phyloP scores from a whole-genome alignment of 2,113 vertebrate species.

The Symphodus melops region DNA sequence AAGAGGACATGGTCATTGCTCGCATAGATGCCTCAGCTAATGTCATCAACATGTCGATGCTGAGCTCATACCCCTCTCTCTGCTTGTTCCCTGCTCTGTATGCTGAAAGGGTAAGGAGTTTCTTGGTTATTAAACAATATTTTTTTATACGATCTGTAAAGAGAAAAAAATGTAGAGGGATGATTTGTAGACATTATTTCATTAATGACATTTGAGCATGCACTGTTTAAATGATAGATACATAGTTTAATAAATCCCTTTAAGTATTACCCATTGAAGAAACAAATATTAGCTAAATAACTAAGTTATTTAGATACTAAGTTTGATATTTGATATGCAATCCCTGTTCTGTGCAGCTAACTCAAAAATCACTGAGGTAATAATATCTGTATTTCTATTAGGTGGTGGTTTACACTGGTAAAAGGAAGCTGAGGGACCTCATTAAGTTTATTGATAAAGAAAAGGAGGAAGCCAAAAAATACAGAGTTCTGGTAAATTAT shows the following conservation, averaged over 20 bases:
- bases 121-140: not conserved
- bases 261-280: not conserved
- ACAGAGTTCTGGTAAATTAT: slow-evolving; percentile 76
- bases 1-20: slow-evolving; percentile 82
- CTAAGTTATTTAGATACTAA: not conserved
- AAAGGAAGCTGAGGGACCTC: slow-evolving; percentile 72
- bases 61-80: slow-evolving; percentile 83
- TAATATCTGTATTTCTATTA: slow-evolving; percentile 43
- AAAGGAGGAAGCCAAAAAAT: slow-evolving; percentile 75
- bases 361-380: not conserved
- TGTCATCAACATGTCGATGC: slow-evolving; percentile 81
- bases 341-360: not conserved
- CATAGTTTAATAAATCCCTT: not conserved
- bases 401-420: slow-evolving; percentile 78
- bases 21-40: slow-evolving; percentile 92
- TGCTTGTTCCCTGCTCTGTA: slow-evolving; percentile 88
- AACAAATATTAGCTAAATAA: not conserved
- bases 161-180: no score
- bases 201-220: no score
- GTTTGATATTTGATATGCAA: not conserved
- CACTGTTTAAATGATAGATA: no score
- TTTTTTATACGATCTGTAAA: not conserved
- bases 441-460: slow-evolving; percentile 78
- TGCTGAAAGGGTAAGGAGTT: slow-evolving; percentile 73
- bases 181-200: no score